Evolutionary conservation across 2,797 vertebrate species (phyloP).

Genomic region (Vireo griseus): DNA sequence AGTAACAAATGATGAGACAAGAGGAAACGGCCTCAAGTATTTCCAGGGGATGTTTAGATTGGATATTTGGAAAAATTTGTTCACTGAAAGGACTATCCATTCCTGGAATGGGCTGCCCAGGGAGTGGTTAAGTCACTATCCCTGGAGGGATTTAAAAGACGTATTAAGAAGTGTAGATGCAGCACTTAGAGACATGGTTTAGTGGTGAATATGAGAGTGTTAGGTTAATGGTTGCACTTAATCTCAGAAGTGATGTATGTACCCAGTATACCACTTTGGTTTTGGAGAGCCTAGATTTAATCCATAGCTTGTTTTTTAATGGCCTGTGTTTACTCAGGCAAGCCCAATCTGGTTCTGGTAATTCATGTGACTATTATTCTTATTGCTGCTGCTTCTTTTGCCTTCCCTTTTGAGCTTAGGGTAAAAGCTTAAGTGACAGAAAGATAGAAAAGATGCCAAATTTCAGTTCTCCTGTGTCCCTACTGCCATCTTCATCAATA

Average conservation of each 20-base stretch:
- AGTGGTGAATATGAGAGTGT: background rate
- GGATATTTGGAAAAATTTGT: background rate
- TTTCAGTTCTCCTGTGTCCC: background rate
- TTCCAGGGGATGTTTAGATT: background rate
- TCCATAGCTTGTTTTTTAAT: background rate
- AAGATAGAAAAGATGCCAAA: background rate
- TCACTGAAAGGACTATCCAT: background rate
- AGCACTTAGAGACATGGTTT: background rate
- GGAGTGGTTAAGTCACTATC: background rate
- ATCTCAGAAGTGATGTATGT: background rate
- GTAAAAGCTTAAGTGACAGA: background rate
- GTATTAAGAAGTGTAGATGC: background rate
- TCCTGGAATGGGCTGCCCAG: background rate
- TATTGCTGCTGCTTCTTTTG: background rate
- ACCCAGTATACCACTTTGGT: background rate
- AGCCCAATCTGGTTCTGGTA: background rate
- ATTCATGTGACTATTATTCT: background rate
- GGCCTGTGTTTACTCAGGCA: background rate
- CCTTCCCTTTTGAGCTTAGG: background rate
- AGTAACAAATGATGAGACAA: background rate
- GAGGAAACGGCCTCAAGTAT: background rate
- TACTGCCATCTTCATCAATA: background rate
- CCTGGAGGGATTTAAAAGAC: background rate
- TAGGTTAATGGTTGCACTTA: background rate
- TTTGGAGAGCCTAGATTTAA: background rate